These are phyloP conservation scores for Cnemophilus loriae DNA, from an alignment of 2,113 vertebrate species.

Conservation along the genomic window DNA sequence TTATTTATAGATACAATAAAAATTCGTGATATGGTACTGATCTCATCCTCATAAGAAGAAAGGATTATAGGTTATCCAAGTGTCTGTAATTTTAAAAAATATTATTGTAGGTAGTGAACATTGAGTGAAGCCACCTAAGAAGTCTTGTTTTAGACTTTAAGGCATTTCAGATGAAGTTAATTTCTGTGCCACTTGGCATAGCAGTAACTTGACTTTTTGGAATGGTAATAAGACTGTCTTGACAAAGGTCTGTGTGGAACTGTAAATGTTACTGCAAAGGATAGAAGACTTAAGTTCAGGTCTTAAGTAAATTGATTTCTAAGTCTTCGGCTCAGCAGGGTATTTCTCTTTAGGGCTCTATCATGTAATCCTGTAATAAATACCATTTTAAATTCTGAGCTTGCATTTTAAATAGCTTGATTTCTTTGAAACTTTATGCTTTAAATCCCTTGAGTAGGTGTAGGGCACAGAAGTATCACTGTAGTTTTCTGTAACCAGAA, in stretches of 20 bases:
- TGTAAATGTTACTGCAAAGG: background rate
- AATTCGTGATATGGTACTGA: background rate
- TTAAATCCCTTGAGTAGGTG: background rate
- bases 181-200: background rate
- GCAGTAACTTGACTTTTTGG: background rate
- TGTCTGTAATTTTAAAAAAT: background rate
- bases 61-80: background rate
- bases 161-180: background rate
- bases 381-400: background rate
- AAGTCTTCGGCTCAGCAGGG: background rate
- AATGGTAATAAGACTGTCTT: background rate
- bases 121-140: background rate
- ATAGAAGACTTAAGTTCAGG: background rate
- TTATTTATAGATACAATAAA: background rate
- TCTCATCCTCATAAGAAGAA: background rate
- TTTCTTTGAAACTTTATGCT: background rate
- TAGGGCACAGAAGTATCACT: background rate
- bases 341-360: background rate
- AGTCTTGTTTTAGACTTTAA: background rate
- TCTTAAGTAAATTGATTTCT: background rate
- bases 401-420: background rate
- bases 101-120: background rate
- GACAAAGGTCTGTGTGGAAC: background rate
- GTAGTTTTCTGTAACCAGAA: background rate
- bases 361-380: background rate